Conservation (phyloP, 2,113 vertebrate species). For the Antigone vipio region DNA sequence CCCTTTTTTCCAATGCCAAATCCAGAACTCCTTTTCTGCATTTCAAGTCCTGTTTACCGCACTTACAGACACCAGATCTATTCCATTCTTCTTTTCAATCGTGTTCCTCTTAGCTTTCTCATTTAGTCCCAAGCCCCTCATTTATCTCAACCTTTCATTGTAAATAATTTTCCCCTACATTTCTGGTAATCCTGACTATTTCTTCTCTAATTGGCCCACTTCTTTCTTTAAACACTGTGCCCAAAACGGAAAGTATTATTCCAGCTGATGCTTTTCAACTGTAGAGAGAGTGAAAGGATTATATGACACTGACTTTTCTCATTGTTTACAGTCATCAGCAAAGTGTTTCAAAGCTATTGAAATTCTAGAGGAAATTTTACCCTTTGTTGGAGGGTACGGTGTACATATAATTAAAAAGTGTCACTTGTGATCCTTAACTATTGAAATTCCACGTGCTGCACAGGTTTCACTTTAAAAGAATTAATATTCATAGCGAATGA, state of each 20-base stretch:
- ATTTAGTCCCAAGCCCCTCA: background rate
- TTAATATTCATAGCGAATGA: background rate
- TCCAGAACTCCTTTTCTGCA: background rate
- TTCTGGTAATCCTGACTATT: background rate
- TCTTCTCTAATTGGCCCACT: background rate
- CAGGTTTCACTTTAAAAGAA: background rate
- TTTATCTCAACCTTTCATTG: background rate
- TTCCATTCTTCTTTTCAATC: background rate
- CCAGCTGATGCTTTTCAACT: background rate
- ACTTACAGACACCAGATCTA: background rate
- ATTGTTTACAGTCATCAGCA: background rate
- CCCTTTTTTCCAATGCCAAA: background rate
- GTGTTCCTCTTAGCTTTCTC: background rate
- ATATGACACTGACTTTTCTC: background rate
- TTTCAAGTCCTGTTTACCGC: background rate
- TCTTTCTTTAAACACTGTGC: background rate
- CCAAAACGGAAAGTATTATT: background rate
- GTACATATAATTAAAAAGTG: background rate
- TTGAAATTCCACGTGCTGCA: background rate
- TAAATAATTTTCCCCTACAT: background rate
- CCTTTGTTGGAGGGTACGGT: background rate
- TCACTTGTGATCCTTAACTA: background rate
- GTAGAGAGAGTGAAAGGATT: background rate
- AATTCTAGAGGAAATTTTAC: background rate
- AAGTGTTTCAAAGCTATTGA: background rate